Evolutionary conservation across 2,797 vertebrate genomes (phyloP).

Genomic region (Syngnathus rostellatus): DNA sequence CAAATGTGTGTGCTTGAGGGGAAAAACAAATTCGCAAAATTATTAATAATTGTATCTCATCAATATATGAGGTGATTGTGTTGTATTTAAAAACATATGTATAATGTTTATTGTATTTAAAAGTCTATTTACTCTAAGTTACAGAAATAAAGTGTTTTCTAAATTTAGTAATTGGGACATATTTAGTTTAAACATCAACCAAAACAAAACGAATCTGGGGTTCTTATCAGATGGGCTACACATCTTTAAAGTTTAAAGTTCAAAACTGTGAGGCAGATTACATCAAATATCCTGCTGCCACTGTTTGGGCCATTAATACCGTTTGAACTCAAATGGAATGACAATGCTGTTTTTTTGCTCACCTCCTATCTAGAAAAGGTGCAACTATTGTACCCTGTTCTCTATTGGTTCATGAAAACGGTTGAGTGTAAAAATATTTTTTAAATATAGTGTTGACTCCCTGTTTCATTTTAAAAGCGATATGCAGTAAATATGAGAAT

Average conservation of each 20-base stretch:
- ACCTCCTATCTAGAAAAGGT: neutral
- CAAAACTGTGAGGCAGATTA: neutral
- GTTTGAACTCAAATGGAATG: neutral
- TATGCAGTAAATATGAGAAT: too few relatives aligned
- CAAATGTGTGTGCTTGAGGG: conserved; percentile 12
- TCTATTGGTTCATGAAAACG: neutral
- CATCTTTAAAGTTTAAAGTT: neutral
- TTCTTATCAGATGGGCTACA: too few relatives aligned
- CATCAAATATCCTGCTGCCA: neutral
- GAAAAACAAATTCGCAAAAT: too few relatives aligned
- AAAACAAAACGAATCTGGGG: too few relatives aligned
- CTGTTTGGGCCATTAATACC: neutral
- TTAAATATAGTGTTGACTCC: neutral
- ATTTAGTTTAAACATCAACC: too few relatives aligned
- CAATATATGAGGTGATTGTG: too few relatives aligned
- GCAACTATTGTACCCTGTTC: neutral
- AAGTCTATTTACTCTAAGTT: too few relatives aligned
- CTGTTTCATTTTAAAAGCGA: neutral
- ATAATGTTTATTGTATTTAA: too few relatives aligned
- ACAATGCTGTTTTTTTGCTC: neutral
- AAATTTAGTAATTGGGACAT: too few relatives aligned
- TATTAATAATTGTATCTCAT: too few relatives aligned
- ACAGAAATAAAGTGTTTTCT: too few relatives aligned
- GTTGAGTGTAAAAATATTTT: neutral
- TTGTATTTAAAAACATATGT: too few relatives aligned